These are phyloP conservation scores for Eretmochelys imbricata DNA, from an alignment of 2,113 vertebrate genomes.

Conservation along the genomic window DNA sequence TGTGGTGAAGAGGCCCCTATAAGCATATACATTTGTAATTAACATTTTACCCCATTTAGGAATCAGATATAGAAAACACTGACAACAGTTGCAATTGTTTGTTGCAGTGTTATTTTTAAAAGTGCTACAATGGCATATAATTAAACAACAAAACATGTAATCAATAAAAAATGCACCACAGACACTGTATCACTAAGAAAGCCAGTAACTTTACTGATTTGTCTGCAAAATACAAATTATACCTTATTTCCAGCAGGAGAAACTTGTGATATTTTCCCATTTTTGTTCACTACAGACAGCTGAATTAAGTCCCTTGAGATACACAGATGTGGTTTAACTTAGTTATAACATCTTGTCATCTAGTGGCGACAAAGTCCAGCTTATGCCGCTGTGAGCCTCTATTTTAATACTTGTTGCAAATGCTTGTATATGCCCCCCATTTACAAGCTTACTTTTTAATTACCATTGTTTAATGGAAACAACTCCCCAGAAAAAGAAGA, in stretches of 20 bases:
- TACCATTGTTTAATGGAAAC: constrained; percentile 90
- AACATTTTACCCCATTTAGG: not conserved
- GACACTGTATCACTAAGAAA: constrained; percentile 96
- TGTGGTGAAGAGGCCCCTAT: not conserved
- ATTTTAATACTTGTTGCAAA: constrained; percentile 91
- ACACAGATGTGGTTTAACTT: constrained; percentile 96
- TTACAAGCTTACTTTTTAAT: constrained; percentile 94
- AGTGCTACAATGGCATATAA: constrained; percentile 6
- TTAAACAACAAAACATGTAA: constrained; percentile 58
- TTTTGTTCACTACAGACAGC: constrained; percentile 96
- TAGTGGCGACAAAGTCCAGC: constrained; percentile 99
- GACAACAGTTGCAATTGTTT: not conserved
- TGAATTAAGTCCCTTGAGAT: constrained; percentile 99
- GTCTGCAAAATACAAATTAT: constrained; percentile 99
- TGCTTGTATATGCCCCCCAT: constrained; percentile 85
- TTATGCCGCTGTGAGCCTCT: constrained; percentile 98
- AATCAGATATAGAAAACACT: constrained; percentile 15
- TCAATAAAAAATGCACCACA: constrained; percentile 88
- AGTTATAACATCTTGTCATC: constrained; percentile 96
- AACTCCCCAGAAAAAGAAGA: constrained; percentile 82
- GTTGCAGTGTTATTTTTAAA: constrained; percentile 29
- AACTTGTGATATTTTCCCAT: constrained; percentile 90
- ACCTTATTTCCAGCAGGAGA: constrained; percentile 96
- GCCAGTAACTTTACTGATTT: constrained; percentile 99
- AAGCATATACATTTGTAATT: not conserved